Evolutionary conservation across 2,888 invertebrate genomes (phyloP), one percentile per base, ranked within the genome.

Genomic region (Aspidiotus destructor): DNA sequence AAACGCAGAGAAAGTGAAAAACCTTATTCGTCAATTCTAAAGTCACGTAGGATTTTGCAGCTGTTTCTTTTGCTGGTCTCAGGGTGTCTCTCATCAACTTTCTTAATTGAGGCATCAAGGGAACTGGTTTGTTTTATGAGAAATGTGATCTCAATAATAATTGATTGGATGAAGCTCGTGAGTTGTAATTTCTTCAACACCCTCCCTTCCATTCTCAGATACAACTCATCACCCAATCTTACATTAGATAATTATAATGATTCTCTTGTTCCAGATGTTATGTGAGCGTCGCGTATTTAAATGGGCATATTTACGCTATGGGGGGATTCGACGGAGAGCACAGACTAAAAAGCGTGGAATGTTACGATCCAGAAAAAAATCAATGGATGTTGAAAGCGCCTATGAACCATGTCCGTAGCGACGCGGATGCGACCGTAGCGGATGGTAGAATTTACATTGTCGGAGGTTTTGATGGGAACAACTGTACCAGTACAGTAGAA

Each of bases 381-480:
- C 93, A 94, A 76, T 92, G 92, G 92, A 85, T 88, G 1, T 80
- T 91, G 72, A 87, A 93, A 17, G 85, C 90, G 0, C 86, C 90
- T 0, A 94, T 95, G 95, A 87, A 88, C 76, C 85, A 86, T 72
- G 89, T 89, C 75, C 81, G 95, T 72, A 93, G 93, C 17, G 95
- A 96, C 76, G 93, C 93, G 0, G 90, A 90, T 76, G 91, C 92
- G 6, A 89, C 94, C 13, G 84, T 87, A 0, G 78, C 92, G 42
- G 86, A 90, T 72, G 88, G 89, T 84, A 87, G 86, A 75, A 86
- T 89, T 73, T 89, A 87, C 78, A 86, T 89, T 73, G 86, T 86
- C 65, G 93, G 95, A 2, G 95, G 95, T 0, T 95, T 92, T 77
- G 93, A 93, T 77, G 95, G 95, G 0, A 88, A 89, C 75, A 90